Percentiles rank a stretch among this genome's conserved stretches.
Conservation (phyloP, 2,113 vertebrate species). For the Sterrhoptilus dennistouni region DNA sequence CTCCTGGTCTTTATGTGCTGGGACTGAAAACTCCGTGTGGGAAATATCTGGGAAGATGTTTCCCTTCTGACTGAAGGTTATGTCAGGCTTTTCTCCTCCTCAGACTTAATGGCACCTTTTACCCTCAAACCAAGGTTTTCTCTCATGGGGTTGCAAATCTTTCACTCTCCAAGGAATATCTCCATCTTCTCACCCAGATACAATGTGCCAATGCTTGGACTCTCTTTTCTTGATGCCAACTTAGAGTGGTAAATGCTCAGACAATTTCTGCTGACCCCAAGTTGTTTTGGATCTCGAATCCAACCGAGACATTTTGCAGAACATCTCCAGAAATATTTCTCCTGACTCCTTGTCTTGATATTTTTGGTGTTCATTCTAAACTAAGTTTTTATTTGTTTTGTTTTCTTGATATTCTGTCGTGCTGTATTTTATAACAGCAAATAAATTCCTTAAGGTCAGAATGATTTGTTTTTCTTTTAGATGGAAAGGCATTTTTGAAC, state of each 20-base stretch:
- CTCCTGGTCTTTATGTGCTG: neutral
- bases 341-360: neutral
- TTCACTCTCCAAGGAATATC: neutral
- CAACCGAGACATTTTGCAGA: neutral
- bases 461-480: neutral
- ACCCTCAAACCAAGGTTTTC: neutral
- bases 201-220: accelerated
- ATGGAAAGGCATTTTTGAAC: neutral
- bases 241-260: neutral
- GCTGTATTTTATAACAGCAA: neutral
- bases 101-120: neutral
- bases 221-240: accelerated
- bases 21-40: neutral
- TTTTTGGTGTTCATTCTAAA: neutral
- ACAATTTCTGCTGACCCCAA: neutral
- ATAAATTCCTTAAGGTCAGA: neutral
- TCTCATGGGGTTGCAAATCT: neutral
- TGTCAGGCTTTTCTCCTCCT: neutral
- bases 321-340: neutral
- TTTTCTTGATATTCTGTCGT: neutral
- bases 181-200: neutral
- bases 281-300: neutral
- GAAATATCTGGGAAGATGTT: neutral
- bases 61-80: neutral
- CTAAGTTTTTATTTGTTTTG: neutral